phyloP scores from a whole-genome alignment of 2,888 invertebrate genomes.

The Zygaena filipendulae region DNA sequence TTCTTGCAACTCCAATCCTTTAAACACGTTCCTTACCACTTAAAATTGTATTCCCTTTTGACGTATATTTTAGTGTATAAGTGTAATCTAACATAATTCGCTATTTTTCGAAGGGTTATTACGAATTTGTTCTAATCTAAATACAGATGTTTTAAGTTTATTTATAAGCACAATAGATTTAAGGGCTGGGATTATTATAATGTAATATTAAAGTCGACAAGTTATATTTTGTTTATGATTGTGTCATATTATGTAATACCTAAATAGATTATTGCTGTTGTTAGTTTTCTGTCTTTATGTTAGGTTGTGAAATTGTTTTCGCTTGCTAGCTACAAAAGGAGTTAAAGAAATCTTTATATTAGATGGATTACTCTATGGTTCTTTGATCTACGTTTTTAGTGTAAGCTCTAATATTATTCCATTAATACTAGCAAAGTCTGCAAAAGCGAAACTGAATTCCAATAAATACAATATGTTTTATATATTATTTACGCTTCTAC shows the following conservation, averaged over 20 bases:
- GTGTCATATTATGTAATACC: too few relatives aligned
- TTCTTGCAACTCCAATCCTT: background rate
- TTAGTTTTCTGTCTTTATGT: constrained; percentile 16
- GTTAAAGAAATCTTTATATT: too few relatives aligned
- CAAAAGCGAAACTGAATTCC: too few relatives aligned
- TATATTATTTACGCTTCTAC: too few relatives aligned
- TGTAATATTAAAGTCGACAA: constrained; percentile 27
- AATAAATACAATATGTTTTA: too few relatives aligned
- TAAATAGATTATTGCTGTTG: too few relatives aligned
- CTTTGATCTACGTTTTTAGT: too few relatives aligned
- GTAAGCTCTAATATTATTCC: too few relatives aligned
- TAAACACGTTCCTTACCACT: constrained; percentile 46
- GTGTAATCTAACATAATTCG: constrained; percentile 47
- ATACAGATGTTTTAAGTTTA: constrained; percentile 45
- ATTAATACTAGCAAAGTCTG: too few relatives aligned
- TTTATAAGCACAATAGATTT: constrained; percentile 57
- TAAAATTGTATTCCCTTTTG: constrained; percentile 31
- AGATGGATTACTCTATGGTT: too few relatives aligned
- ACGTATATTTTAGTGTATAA: constrained; percentile 37
- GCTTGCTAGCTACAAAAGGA: too few relatives aligned
- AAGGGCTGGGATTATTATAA: constrained; percentile 46
- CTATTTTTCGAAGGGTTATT: constrained; percentile 64
- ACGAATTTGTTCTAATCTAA: constrained; percentile 37
- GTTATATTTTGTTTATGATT: constrained; percentile 26
- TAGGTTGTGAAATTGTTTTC: constrained; percentile 32